A percentile compares a stretch with the other conserved stretches of the same genome.
phyloP scores from a whole-genome alignment of 2,113 vertebrate genomes.

The Actinemys pallida region DNA sequence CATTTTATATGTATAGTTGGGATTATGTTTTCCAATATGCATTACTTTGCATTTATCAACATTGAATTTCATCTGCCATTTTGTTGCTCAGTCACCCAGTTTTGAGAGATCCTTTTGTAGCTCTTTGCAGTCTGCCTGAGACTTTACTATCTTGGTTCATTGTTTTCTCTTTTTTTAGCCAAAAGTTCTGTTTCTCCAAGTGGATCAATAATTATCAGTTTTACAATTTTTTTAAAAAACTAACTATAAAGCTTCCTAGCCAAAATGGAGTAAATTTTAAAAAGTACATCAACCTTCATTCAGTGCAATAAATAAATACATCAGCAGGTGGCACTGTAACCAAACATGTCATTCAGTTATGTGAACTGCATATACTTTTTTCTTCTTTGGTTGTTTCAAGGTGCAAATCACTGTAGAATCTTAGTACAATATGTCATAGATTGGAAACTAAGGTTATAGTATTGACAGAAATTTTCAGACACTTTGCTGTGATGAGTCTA shows the following conservation, averaged over 20 bases:
- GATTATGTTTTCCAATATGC: too few relatives aligned
- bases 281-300: background rate
- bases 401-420: background rate
- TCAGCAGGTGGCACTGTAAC: constrained; percentile 73
- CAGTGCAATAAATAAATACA: background rate
- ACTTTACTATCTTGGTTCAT: background rate
- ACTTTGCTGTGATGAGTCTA: background rate
- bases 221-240: background rate
- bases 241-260: background rate
- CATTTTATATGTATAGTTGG: too few relatives aligned
- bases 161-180: background rate
- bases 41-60: too few relatives aligned
- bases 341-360: background rate
- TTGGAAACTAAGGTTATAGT: rapidly evolving
- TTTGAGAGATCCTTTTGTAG: too few relatives aligned
- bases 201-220: rapidly evolving
- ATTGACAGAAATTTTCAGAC: background rate
- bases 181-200: background rate
- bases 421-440: background rate
- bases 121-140: too few relatives aligned
- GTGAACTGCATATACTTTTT: rapidly evolving
- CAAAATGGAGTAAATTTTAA: rapidly evolving
- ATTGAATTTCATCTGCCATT: too few relatives aligned
- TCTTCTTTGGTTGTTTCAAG: rapidly evolving
- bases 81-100: too few relatives aligned